phyloP scores from a whole-genome alignment of 1,140 invertebrate species.

The Thaumatotibia leucotreta region DNA sequence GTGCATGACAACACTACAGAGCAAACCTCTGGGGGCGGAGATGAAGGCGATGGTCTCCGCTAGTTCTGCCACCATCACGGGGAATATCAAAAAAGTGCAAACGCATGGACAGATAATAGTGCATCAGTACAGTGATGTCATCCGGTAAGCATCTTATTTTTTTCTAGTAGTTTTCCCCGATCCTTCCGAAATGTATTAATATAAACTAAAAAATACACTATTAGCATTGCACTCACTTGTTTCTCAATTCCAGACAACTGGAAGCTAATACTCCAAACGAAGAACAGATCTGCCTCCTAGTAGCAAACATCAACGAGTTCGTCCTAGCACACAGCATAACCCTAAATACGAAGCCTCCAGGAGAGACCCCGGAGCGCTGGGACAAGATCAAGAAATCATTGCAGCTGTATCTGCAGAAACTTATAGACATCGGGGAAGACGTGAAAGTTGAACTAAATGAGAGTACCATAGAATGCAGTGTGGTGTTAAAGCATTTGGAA shows the following conservation, averaged over 20 bases:
- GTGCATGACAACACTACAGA: constrained; percentile 88
- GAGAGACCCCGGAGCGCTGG: constrained; percentile 72
- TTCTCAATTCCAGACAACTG: constrained; percentile 56
- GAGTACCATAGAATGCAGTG: constrained; percentile 55
- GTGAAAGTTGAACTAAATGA: constrained; percentile 71
- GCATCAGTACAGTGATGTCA: constrained; percentile 72
- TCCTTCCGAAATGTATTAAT: too few relatives aligned
- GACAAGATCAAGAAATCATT: constrained; percentile 72
- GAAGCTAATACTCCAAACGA: constrained; percentile 48
- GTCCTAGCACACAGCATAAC: constrained; percentile 74
- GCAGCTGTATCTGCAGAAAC: constrained; percentile 68
- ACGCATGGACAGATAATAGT: constrained; percentile 74
- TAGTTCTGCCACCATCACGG: constrained; percentile 73
- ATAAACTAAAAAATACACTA: too few relatives aligned
- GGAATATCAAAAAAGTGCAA: constrained; percentile 75
- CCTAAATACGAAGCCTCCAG: constrained; percentile 72
- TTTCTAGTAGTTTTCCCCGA: too few relatives aligned
- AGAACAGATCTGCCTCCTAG: constrained; percentile 64
- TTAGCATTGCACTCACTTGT: too few relatives aligned
- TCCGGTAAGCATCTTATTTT: constrained; percentile 64
- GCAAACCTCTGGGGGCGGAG: constrained; percentile 83
- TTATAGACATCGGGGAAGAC: constrained; percentile 71
- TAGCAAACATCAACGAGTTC: constrained; percentile 74
- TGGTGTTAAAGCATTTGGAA: constrained; percentile 64
- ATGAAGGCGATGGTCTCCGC: constrained; percentile 68